Conservation (phyloP, 2,113 vertebrate species). For the Bos taurus region DNA sequence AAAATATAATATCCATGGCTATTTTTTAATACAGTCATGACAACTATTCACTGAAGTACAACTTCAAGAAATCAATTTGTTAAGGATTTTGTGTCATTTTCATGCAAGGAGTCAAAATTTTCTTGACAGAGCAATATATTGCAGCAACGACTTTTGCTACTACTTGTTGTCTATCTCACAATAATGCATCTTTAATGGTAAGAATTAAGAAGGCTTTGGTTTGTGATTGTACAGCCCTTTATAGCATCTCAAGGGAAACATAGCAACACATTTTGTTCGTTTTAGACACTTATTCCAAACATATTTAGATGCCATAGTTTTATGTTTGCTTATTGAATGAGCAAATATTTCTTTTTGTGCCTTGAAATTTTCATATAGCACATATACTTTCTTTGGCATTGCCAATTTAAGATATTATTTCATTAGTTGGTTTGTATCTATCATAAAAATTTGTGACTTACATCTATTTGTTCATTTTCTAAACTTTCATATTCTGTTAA, state of each 20-base stretch:
- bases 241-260: background rate
- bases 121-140: constrained; percentile 7
- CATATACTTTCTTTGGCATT: background rate
- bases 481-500: background rate
- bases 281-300: background rate
- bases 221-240: background rate
- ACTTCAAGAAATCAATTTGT: constrained; percentile 43
- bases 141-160: background rate
- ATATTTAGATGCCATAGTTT: background rate
- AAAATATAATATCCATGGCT: background rate
- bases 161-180: background rate
- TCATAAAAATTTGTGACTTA: background rate
- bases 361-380: background rate
- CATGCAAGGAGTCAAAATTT: background rate
- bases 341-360: background rate
- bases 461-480: background rate
- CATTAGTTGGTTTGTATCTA: background rate
- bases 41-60: constrained; percentile 22
- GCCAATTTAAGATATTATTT: background rate
- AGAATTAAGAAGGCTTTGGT: background rate
- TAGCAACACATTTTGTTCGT: background rate
- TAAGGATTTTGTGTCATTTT: constrained; percentile 54
- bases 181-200: background rate
- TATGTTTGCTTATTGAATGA: background rate
- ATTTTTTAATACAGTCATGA: constrained; percentile 24